Base-by-base conservation (phyloP, 2,113 vertebrate genomes). In the Sturnus vulgaris region DNA sequence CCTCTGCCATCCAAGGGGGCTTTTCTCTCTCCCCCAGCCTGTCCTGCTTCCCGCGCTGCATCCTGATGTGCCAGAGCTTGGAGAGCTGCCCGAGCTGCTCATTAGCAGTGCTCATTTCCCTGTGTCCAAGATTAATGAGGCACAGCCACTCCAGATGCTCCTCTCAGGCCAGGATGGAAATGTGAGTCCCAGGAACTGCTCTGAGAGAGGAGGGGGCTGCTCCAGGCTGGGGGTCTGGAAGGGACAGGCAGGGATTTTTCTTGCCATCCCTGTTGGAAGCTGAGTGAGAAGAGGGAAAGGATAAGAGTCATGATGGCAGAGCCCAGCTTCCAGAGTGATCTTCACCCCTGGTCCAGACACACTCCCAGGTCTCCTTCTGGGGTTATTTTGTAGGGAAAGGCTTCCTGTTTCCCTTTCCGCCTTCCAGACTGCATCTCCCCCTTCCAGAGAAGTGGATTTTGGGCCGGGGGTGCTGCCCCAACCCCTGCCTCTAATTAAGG, bases 1-100 rank as follows among this genome's bases (percentile, higher is more conserved):
- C 84, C 83, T 79, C 78, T 85, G 86, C 91, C 78, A 91, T 93
- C 89, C 81, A 60, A 12, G 61, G 93, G 86, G 88, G 75, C 59
- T 90, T 72, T 50, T 84, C 56, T 65, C 52, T 37, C 65, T 82
- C 77, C 44, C 40, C 42, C 13, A 57, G 2, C 50, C 4, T 2
- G 11, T 71, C 86, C 92, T 93, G 80, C 88, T 92, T 83, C 86
- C 91, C 21, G 1, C 5, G 4, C 83, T 53, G 70, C 90, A 78
- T 92, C 96, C 92, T 86, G 88, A 60, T 95, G 95, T 93, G 90
- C 93, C 95, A 91, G 90, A 93, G 95, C 93, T 93, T 95, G 96
- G 95, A 95, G 88, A 72, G 80, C 5, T 87, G 95, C 96, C 95
- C 33, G 2, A 92, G 90, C 4, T 0, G 53, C 92, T 97, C 86